phyloP scores from a whole-genome alignment of 2,797 vertebrate genomes.

The Psittacula derbiana region DNA sequence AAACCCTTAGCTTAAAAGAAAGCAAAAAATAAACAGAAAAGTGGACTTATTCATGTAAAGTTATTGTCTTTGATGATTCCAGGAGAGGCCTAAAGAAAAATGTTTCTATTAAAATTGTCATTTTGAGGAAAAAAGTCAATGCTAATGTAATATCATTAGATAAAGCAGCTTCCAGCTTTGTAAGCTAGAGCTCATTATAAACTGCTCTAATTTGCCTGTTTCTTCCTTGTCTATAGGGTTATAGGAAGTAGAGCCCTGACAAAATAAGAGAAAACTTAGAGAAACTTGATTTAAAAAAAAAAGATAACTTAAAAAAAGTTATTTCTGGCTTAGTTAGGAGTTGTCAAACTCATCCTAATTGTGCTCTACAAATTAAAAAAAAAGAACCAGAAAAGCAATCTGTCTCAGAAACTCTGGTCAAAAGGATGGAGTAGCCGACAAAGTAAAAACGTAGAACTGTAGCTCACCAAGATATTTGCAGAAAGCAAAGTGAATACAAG shows the following conservation, averaged over 20 bases:
- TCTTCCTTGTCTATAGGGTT: neutral
- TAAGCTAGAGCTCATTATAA: neutral
- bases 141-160: neutral
- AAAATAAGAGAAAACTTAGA: neutral
- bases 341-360: neutral
- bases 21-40: neutral
- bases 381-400: neutral
- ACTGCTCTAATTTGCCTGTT: neutral
- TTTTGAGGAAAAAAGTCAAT: neutral
- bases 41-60: neutral
- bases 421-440: neutral
- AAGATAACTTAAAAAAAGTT: neutral
- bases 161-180: neutral
- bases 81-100: neutral
- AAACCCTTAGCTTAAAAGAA: neutral
- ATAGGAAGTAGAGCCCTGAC: neutral
- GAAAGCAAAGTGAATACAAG: neutral
- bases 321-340: neutral
- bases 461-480: neutral
- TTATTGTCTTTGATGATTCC: neutral
- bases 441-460: neutral
- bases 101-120: neutral
- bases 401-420: neutral
- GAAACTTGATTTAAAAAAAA: neutral
- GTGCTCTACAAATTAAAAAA: neutral